phyloP scores from a whole-genome alignment of 2,113 vertebrate species.

The Cochlearius cochlearius region DNA sequence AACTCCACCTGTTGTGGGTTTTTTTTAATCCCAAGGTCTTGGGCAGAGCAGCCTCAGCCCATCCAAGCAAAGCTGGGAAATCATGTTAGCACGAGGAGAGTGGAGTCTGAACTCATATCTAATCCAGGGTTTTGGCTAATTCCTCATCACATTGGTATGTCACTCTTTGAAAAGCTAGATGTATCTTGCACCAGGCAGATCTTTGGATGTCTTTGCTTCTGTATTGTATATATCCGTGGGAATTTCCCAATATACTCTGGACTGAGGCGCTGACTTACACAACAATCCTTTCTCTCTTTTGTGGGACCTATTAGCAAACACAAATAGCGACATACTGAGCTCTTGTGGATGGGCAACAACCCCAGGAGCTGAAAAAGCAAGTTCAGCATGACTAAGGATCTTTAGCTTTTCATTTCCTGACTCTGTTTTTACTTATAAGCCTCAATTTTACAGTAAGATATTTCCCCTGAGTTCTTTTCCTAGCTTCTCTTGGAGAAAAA shows the following conservation, averaged over 20 bases:
- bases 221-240: not conserved
- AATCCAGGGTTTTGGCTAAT: not conserved
- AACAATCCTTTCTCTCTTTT: constrained; percentile 20
- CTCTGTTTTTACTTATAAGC: constrained; percentile 19
- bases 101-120: not conserved
- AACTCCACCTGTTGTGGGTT: not conserved
- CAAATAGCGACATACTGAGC: not conserved
- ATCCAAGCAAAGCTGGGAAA: not conserved
- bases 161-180: not conserved
- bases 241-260: constrained; percentile 1
- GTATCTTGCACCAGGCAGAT: not conserved
- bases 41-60: not conserved
- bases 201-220: constrained; percentile 5
- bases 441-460: not conserved
- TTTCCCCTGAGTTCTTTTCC: not conserved
- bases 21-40: not conserved
- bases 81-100: not conserved
- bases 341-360: constrained; percentile 1
- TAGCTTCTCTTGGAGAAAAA: not conserved
- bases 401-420: constrained; percentile 37
- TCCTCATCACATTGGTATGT: not conserved
- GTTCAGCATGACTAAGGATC: constrained; percentile 23
- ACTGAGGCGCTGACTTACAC: not conserved
- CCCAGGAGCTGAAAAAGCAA: constrained; percentile 12
- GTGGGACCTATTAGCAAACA: constrained; percentile 6